phyloP scores from a whole-genome alignment of 2,113 vertebrate genomes.

The Phasianus colchicus region DNA sequence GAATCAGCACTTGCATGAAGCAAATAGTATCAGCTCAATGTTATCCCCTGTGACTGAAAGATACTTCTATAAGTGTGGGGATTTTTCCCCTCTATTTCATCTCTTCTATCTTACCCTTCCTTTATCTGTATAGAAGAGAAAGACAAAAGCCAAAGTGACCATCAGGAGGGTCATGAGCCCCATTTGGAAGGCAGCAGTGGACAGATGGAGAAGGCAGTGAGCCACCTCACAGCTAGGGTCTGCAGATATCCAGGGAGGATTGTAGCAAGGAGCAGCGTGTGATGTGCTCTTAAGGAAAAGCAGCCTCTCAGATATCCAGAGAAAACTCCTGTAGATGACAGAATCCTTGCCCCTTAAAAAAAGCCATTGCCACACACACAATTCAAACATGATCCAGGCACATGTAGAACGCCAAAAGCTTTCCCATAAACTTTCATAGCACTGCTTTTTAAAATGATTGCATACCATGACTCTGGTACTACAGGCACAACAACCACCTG shows the following conservation, averaged over 20 bases:
- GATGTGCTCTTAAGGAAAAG: background rate
- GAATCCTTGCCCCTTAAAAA: background rate
- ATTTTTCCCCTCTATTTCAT: background rate
- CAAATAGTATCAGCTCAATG: background rate
- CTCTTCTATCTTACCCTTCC: background rate
- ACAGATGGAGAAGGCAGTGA: slow-evolving; percentile 43
- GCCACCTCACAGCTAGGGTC: background rate
- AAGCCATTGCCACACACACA: background rate
- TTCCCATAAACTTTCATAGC: background rate
- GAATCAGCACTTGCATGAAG: background rate
- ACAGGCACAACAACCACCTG: background rate
- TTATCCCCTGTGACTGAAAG: background rate
- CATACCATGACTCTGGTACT: too few species aligned
- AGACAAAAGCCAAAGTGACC: background rate
- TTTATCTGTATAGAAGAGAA: background rate
- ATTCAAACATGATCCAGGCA: background rate
- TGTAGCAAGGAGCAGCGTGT: background rate
- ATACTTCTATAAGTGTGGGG: background rate
- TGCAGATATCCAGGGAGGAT: background rate
- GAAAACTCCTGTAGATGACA: background rate
- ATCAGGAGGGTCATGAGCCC: background rate
- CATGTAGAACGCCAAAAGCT: background rate
- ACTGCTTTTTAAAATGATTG: background rate
- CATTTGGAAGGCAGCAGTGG: slow-evolving; percentile 22
- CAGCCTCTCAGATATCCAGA: background rate